These are phyloP conservation scores for Sylvia borin DNA, from an alignment of 2,797 vertebrate species.

Conservation along the genomic window DNA sequence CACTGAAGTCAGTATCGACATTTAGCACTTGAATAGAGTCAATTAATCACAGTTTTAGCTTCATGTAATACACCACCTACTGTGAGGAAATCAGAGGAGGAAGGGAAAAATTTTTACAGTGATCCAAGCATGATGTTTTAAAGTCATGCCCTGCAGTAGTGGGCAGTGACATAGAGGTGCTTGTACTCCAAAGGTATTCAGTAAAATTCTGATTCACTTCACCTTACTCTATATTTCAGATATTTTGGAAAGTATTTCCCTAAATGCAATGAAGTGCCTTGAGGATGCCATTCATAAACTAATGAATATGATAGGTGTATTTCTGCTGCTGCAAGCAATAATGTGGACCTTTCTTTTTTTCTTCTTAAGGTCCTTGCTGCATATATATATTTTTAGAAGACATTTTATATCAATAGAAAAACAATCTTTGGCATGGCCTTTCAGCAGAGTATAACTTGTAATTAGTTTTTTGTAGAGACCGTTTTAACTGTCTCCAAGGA, in stretches of 20 bases:
- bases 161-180: neutral
- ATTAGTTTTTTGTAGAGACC: neutral
- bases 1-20: neutral
- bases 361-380: neutral
- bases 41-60: neutral
- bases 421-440: neutral
- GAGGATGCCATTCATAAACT: neutral
- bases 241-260: neutral
- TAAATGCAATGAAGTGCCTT: neutral
- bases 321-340: neutral
- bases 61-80: neutral
- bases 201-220: neutral
- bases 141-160: neutral
- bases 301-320: neutral
- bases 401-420: neutral
- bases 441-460: neutral
- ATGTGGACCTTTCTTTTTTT: neutral
- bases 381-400: neutral
- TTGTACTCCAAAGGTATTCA: neutral
- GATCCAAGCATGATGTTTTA: neutral
- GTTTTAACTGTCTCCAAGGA: conserved; percentile 2
- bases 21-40: neutral
- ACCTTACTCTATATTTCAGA: neutral
- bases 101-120: neutral
- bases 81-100: neutral